These are phyloP conservation scores for Bombylius discolor DNA, from an alignment of 2,888 invertebrate species.

Conservation along the genomic window DNA sequence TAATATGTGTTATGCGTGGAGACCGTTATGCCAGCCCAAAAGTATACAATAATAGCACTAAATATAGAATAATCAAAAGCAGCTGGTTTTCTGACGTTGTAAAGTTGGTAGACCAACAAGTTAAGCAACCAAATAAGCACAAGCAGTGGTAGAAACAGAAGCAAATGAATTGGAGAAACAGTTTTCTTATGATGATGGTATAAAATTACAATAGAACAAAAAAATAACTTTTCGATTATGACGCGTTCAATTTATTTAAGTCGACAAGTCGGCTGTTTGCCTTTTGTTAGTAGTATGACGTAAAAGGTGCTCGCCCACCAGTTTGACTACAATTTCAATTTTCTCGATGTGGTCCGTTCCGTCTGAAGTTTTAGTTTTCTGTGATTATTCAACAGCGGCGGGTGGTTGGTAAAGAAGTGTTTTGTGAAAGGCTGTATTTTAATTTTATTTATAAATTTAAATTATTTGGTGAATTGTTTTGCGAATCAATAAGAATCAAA, in stretches of 20 bases:
- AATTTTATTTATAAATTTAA: neutral
- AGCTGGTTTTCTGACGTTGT: neutral
- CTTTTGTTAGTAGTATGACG: neutral
- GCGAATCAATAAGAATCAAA: too few relatives aligned
- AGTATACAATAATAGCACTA: neutral
- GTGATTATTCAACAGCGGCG: constrained; percentile 15
- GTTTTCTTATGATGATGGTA: neutral
- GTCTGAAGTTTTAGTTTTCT: constrained; percentile 12
- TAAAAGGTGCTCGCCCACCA: constrained; percentile 9
- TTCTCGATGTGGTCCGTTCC: neutral
- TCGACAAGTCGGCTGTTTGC: neutral
- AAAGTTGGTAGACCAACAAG: neutral
- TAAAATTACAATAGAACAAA: neutral
- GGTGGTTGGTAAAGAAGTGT: constrained; percentile 3
- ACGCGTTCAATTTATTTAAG: neutral
- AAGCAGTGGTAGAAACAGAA: neutral
- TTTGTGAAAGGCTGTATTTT: neutral
- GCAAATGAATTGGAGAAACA: neutral
- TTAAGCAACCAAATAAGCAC: neutral
- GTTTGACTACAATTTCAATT: constrained; percentile 5
- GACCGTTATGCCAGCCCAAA: constrained; percentile 8
- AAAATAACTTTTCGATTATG: neutral
- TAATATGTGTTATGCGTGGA: constrained; percentile 4
- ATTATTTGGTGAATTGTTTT: too few relatives aligned
- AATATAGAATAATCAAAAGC: neutral